Percentiles rank a stretch among this genome's conserved stretches.
Conservation (phyloP, 2,888 invertebrate species). For the Hirtodrosophila cameraria region DNA sequence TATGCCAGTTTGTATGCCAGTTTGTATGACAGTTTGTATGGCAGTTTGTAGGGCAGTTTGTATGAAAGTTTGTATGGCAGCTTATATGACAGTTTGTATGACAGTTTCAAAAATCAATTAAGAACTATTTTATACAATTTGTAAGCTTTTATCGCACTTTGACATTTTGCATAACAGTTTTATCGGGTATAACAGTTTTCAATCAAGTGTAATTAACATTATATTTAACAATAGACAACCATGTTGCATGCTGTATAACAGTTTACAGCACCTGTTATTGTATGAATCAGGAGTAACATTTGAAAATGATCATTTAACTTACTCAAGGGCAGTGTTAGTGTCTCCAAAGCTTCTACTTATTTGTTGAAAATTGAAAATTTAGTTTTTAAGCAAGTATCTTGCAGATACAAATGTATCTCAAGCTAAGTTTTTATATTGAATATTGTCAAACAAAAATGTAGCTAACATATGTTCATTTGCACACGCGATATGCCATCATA, state of each 20-base stretch:
- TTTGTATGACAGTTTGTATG: too few relatives aligned
- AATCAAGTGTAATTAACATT: neutral
- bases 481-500: constrained; percentile 33
- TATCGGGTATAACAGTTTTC: neutral
- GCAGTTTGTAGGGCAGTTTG: too few relatives aligned
- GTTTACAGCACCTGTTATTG: neutral
- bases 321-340: constrained; percentile 4
- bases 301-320: constrained; percentile 3
- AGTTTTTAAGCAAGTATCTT: constrained; percentile 17
- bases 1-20: too few relatives aligned
- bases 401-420: constrained; percentile 26
- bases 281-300: too few relatives aligned
- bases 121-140: too few relatives aligned
- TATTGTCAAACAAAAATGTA: constrained; percentile 7
- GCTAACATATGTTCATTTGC: constrained; percentile 42
- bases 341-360: too few relatives aligned
- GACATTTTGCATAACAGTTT: neutral
- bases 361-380: too few relatives aligned
- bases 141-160: too few relatives aligned
- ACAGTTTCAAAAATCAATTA: too few relatives aligned
- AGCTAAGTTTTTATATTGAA: neutral
- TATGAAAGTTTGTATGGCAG: too few relatives aligned
- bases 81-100: neutral
- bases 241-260: neutral
- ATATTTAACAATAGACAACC: neutral